Evolutionary conservation across 35 echinoderm and acorn worm genomes (phyloP), one percentile per base, ranked within the genome.

Genomic region (Apostichopus parvimensis): DNA sequence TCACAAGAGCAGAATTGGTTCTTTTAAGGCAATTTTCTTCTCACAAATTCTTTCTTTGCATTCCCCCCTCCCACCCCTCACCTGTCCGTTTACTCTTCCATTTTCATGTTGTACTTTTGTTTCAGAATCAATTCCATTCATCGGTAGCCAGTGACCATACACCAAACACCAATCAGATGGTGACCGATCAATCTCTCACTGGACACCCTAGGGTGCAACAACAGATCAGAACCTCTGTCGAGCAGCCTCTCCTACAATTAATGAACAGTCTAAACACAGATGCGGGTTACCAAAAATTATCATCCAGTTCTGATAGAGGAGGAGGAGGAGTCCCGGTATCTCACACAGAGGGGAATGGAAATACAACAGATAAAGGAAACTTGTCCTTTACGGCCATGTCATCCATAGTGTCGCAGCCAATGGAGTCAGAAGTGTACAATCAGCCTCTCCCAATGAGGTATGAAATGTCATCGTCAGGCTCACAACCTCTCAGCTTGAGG

Each of bases 401-500:
- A n/a, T 75, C 11, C 17, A 75, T 56, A 13, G 54, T 6, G 18
- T 55, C 81, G 6, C 81, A 59, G 0, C 81, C 55, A 58, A 84
- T 25, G 18, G 57, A 22, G 12, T n/a, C 81, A 20, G 55, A 84
- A 18, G 53, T 56, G 15, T 57, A 83, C 12, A 57, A 24, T 59
- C 81, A 84, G n/a, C 81, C 81, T 58, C 81, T 84, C 5, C 81
- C 55, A 6, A 84, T 84, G 18, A 84, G 57, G 57, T 84, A 84
- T 24, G 57, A n/a, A 0, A 59, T 55, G 15, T 0, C 71, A 75
- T 75, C 71, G 4, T 3, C 21, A 22, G 71, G 13, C 15, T 75
- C 17, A 8, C 71, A 75, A 22, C 71, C 71, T 18, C 15, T 0
- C 17, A 61, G 12, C 12, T 13, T 75, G 14, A 20, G 71, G 71